Evolutionary conservation across 1,140 invertebrate species (phyloP), one percentile per base, ranked within the genome.

Genomic region (Probaryconus sp.): DNA sequence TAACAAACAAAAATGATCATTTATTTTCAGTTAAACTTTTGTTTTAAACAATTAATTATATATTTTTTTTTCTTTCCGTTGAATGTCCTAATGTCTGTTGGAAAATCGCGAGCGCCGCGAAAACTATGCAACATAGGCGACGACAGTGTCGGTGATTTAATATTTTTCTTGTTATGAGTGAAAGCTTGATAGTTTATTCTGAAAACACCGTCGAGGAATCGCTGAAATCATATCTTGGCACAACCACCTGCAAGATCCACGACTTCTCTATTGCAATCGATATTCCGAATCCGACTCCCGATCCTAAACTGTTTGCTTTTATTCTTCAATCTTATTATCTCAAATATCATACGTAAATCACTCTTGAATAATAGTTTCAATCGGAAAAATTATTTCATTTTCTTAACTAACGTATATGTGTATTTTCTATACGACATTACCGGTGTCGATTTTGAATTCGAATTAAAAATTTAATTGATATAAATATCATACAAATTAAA

Each of bases 111-210:
- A 43, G 28, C 64, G 40, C 60, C 18, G 64, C 40, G 35, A 35
- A 58, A 42, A n/a, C 37, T 28, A 30, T 31, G 51, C 48, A 50
- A 72, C 61, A 71, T n/a, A 61, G 55, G 76, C 65, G 79, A 78
- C 68, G 69, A 74, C 69, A 76, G 69, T 67, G 65, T 78, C 74
- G 78, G 78, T 83, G 80, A 83, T 86, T 86, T 85, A 85, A 85
- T 84, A 85, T 82, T 86, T 85, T 83, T 84, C 81, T 80, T 84
- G 81, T 85, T 86, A 83, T 84, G 81, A 83, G 82, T 85, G 83
- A 84, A 85, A 85, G 81, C 83, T 82, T 63, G 43, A 65, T 71
- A 78, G 82, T 86, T 83, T 85, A 74, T 79, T 85, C 80, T 84
- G 83, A 85, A 85, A 86, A 85, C 83, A 85, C 73, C 68, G 72